These are phyloP conservation scores for Strix uralensis DNA, from an alignment of 2,113 vertebrate genomes.

Conservation along the genomic window DNA sequence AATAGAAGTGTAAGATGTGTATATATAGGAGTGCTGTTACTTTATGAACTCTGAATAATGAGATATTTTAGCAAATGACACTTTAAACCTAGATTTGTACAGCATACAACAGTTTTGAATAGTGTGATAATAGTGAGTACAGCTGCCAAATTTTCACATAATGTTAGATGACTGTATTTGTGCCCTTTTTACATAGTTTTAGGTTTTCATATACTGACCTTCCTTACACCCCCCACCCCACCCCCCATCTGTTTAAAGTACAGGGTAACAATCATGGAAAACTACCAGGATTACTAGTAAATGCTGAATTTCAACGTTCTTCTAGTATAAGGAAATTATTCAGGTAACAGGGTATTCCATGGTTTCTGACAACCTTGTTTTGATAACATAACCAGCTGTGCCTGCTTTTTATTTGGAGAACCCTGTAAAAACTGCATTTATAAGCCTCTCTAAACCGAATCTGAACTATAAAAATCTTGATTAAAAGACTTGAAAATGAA, in stretches of 20 bases:
- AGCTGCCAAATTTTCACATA: conserved; percentile 67
- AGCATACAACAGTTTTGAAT: conserved; percentile 58
- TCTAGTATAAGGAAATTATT: conserved; percentile 48
- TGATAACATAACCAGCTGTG: conserved; percentile 72
- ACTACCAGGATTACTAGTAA: conserved; percentile 36
- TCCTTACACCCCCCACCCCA: background rate
- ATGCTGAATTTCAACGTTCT: conserved; percentile 53
- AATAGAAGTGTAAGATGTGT: conserved; percentile 40
- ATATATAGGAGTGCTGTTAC: conserved; percentile 65
- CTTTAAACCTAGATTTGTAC: conserved; percentile 65
- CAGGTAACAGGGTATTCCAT: conserved; percentile 75
- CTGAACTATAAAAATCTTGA: conserved; percentile 19
- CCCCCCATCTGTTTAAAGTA: conserved; percentile 39
- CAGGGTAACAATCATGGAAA: conserved; percentile 62
- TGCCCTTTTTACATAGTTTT: conserved; percentile 50
- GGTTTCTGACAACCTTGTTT: conserved; percentile 60
- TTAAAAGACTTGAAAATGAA: conserved; percentile 30
- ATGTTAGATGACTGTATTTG: conserved; percentile 53
- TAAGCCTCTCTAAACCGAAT: conserved; percentile 60
- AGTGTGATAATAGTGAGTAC: conserved; percentile 46
- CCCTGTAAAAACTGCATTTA: conserved; percentile 48
- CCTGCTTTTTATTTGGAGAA: conserved; percentile 72
- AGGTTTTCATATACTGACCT: conserved; percentile 13
- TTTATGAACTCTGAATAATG: conserved; percentile 63
- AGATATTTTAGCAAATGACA: conserved; percentile 72